These are phyloP conservation scores for Fopius arisanus DNA, from an alignment of 1,140 invertebrate genomes.

Conservation along the genomic window DNA sequence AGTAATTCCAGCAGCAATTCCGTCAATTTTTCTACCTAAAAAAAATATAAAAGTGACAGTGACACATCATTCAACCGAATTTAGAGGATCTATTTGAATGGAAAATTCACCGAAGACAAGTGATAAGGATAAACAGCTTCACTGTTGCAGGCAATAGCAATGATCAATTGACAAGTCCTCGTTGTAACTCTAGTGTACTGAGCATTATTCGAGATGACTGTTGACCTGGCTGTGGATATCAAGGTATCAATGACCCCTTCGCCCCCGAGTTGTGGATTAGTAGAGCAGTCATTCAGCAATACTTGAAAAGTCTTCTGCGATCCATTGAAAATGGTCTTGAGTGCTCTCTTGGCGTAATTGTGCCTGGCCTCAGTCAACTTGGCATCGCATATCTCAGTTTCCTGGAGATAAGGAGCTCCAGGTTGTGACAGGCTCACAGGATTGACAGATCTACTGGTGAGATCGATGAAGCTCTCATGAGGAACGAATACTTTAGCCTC, in stretches of 20 bases:
- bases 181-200: slow-evolving; percentile 60
- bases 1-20: slow-evolving; percentile 58
- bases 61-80: no score
- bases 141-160: slow-evolving; percentile 58
- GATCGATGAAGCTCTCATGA: slow-evolving; percentile 53
- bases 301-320: slow-evolving; percentile 63
- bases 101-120: slow-evolving; percentile 50
- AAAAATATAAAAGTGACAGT: not conserved
- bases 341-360: slow-evolving; percentile 58
- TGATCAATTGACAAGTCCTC: slow-evolving; percentile 61
- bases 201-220: slow-evolving; percentile 61
- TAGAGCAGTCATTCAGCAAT: slow-evolving; percentile 59
- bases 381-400: slow-evolving; percentile 55
- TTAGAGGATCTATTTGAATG: no score
- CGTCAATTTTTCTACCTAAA: slow-evolving; percentile 59
- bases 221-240: slow-evolving; percentile 58
- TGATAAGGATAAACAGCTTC: slow-evolving; percentile 61
- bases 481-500: slow-evolving; percentile 61
- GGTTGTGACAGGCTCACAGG: slow-evolving; percentile 50
- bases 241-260: slow-evolving; percentile 61
- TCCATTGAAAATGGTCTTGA: slow-evolving; percentile 61
- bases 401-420: slow-evolving; percentile 55
- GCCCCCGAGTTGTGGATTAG: slow-evolving; percentile 54
- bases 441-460: slow-evolving; percentile 50
- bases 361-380: slow-evolving; percentile 55